Base-by-base conservation (phyloP, 2,888 invertebrate genomes). In the Tanytarsus gracilentus region DNA sequence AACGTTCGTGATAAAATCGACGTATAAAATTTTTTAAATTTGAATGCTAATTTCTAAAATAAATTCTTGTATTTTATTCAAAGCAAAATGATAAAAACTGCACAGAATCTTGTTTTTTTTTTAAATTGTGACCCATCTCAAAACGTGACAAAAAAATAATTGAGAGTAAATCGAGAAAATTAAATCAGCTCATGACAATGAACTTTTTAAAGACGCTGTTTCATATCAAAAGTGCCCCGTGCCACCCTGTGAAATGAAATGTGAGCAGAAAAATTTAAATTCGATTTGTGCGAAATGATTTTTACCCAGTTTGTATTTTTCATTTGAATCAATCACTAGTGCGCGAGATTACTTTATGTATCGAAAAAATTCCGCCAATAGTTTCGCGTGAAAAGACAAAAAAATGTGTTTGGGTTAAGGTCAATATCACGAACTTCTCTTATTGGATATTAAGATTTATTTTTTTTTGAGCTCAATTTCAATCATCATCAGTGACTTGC, bases 321-420 rank as follows among this genome's bases (percentile, higher is more conserved):
- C 39, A 23, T 25, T 53, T 53, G 53, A n/a, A 26, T 27, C 50
- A 50, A 36, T 21, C 33, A 25, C 44, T 16, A 44, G 44, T 44
- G 44, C 44, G 21, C 18, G 16, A 44, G 11, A 9, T 23, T 36
- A 4, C 16, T n/a, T 16, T 36, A 2, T 11, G 2, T 11, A 30
- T 3, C n/a, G 16, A 36, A 36, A 36, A 36, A 36, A 8, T 36
- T 14, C n/a, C n/a, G 16, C 9, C n/a, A 1, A n/a, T 14, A 36
- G 16, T 36, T 14, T 36, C 16, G 5, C 44, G 21, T 44, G 18
- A 21, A 44, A 6, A 7, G 14, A 49, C 49, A 44, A 53, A 14
- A 29, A 51, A 58, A 58, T 58, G 48, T 58, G 58, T 44, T 58
- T 58, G 30, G 58, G 58, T 58, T 40, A 58, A 58, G 58, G 40